Percentiles rank a stretch among this genome's conserved stretches.
These are phyloP conservation scores for Stegastes partitus DNA, from an alignment of 2,113 vertebrate genomes.

Conservation along the genomic window DNA sequence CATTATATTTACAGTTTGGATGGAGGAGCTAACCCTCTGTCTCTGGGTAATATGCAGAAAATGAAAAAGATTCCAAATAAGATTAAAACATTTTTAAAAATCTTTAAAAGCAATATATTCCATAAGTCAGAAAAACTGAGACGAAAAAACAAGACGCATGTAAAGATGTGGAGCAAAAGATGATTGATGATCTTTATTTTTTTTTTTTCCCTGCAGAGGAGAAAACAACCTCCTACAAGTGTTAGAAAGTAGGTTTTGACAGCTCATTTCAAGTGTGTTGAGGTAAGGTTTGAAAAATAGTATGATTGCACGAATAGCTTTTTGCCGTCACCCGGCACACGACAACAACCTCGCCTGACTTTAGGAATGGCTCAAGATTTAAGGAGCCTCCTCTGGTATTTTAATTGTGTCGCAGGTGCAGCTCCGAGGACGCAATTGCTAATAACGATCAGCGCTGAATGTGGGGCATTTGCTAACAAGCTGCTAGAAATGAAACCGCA, in stretches of 20 bases:
- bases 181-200: conserved; percentile 46
- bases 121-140: conserved; percentile 26
- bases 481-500: conserved; percentile 43
- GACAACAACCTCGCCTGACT: conserved; percentile 1
- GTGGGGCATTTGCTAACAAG: conserved; percentile 46
- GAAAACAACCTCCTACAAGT: conserved; percentile 19
- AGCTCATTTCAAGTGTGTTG: conserved; percentile 15
- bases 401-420: conserved; percentile 38
- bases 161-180: conserved; percentile 19
- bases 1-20: background rate
- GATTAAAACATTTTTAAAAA: no score
- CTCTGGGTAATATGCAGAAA: conserved; percentile 7
- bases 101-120: conserved; percentile 34
- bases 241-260: conserved; percentile 18
- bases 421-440: conserved; percentile 15
- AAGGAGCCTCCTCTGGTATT: conserved; percentile 10
- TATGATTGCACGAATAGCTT: conserved; percentile 2
- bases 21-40: background rate
- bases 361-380: conserved; percentile 9
- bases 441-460: conserved; percentile 27
- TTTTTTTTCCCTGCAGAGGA: conserved; percentile 22
- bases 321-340: background rate
- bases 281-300: conserved; percentile 6
- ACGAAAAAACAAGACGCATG: background rate
- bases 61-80: conserved; percentile 9